phyloP scores from a whole-genome alignment of 2,113 vertebrate genomes.

The Microtus pennsylvanicus region DNA sequence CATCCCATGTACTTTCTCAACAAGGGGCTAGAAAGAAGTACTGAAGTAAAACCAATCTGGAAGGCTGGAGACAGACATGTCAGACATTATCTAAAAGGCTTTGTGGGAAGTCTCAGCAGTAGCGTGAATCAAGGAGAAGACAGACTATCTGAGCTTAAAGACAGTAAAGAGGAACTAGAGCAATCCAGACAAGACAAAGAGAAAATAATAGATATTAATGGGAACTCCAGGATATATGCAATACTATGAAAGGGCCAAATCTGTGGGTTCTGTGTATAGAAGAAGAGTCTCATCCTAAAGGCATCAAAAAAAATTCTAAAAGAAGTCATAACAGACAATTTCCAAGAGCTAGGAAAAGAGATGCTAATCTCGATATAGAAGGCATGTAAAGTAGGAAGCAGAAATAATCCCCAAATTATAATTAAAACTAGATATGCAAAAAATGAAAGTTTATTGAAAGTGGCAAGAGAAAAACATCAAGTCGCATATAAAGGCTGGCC shows the following conservation, averaged over 20 bases:
- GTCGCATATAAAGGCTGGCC: background rate
- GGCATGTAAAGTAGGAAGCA: background rate
- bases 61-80: background rate
- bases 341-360: background rate
- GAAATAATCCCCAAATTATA: background rate
- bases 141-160: background rate
- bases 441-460: background rate
- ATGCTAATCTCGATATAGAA: background rate
- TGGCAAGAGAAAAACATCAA: background rate
- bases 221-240: no score
- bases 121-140: background rate
- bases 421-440: background rate
- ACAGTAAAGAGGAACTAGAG: background rate
- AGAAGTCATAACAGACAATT: background rate
- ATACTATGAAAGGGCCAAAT: background rate
- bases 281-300: background rate
- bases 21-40: background rate
- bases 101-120: background rate
- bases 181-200: background rate
- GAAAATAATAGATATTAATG: background rate
- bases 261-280: background rate
- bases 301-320: background rate
- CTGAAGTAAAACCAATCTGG: background rate
- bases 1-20: background rate
- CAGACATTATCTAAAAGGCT: background rate